Evolutionary conservation across 2,888 invertebrate species (phyloP), one percentile per base, ranked within the genome.

Genomic region (Aleiodes leptofemur): DNA sequence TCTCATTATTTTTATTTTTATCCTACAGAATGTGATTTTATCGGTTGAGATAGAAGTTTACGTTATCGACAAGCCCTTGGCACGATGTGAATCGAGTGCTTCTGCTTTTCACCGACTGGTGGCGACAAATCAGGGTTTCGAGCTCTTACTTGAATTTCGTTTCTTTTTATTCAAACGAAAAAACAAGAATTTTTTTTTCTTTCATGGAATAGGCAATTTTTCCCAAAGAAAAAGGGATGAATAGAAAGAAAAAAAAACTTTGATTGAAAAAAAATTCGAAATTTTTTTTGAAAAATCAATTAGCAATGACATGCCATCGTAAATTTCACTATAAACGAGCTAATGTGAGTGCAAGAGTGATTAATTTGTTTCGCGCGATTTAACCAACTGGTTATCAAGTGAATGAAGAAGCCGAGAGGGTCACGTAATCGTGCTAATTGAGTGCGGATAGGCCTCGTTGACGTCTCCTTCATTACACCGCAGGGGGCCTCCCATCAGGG

Each of bases 391-490:
- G 57, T 71, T 71, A 59, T 53, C 29, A 56, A 50, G 31, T 5
- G 59, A 76, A 74, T 77, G 82, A 77, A 74, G 78, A 80, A 75
- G 79, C 61, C 68, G 72, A 76, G 77, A 55, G 77, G 77, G 75
- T 76, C 80, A 78, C 84, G 85, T 85, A 87, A 87, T 87, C 85
- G 82, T 83, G 83, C 85, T 88, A 88, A 88, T 88, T 87, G 87
- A 88, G 87, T 87, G 87, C 84, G 83, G 87, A 87, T 87, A 87
- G 86, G 85, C 85, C 85, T 86, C 86, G 86, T 87, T 87, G 87
- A 86, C 84, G 86, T 85, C 87, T 87, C 85, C 84, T 85, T 87
- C 85, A 86, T 87, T 87, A 87, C 82, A 81, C 81, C 82, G 82
- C 83, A 80, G 82, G 55, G 61, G 56, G 56, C 14, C 34, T 70